Evolutionary conservation across 2,113 vertebrate species (phyloP).

Genomic region (Felis catus): F.catus_Fca126_mat1.0 CM031411.1:22870501-22871000

Average conservation of each 20-base stretch:
- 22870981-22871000: not conserved
- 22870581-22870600: not conserved
- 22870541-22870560: slow-evolving; percentile 18
- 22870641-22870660: not conserved
- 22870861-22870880: not conserved
- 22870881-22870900: not conserved
- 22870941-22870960: not conserved
- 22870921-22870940: slow-evolving; percentile 16
- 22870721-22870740: not conserved
- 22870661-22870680: not conserved
- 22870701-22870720: not conserved
- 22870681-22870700: not conserved
- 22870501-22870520: not conserved
- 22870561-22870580: not conserved
- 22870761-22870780: not conserved
- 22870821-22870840: not conserved
- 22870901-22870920: not conserved
- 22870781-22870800: not conserved
- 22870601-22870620: not conserved
- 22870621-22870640: not conserved
- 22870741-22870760: not conserved
- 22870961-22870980: not conserved
- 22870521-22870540: not conserved
- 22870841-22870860: not conserved
- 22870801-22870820: not conserved